Percentiles rank a stretch among this genome's conserved stretches.
Conservation (phyloP, 2,113 vertebrate genomes). For the Baryphthengus martii region DNA sequence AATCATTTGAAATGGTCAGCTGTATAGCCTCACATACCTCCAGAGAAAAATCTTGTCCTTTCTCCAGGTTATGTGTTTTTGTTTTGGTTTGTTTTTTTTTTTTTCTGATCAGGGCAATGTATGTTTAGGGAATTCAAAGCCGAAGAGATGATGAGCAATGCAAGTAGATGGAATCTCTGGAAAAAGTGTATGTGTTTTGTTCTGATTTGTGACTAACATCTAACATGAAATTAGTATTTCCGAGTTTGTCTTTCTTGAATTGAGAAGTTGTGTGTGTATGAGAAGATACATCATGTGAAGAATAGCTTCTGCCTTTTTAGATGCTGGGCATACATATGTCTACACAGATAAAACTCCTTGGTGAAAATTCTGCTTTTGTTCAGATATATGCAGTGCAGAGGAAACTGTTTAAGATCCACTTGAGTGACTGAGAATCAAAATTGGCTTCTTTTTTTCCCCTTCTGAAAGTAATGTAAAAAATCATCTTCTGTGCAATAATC, state of each 20-base stretch:
- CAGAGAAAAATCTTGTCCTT: neutral
- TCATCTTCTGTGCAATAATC: neutral
- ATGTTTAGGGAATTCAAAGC: neutral
- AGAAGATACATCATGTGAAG: neutral
- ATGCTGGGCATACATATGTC: neutral
- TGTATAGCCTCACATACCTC: neutral
- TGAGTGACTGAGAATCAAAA: neutral
- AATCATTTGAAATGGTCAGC: neutral
- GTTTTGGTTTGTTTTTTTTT: neutral
- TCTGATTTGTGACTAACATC: neutral
- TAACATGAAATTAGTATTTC: neutral
- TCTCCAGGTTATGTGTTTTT: neutral
- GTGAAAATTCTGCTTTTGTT: neutral
- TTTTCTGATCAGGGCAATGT: neutral
- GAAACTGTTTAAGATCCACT: neutral
- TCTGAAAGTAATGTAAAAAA: neutral
- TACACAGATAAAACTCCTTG: neutral
- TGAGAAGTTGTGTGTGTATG: neutral
- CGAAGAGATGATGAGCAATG: neutral
- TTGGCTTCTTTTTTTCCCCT: neutral
- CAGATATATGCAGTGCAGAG: neutral
- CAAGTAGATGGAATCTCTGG: neutral
- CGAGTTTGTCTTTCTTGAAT: neutral
- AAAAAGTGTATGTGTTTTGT: neutral
- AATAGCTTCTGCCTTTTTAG: neutral